Evolutionary conservation across 2,888 invertebrate genomes (phyloP).

Genomic region (Zygogramma bicolorata): DNA sequence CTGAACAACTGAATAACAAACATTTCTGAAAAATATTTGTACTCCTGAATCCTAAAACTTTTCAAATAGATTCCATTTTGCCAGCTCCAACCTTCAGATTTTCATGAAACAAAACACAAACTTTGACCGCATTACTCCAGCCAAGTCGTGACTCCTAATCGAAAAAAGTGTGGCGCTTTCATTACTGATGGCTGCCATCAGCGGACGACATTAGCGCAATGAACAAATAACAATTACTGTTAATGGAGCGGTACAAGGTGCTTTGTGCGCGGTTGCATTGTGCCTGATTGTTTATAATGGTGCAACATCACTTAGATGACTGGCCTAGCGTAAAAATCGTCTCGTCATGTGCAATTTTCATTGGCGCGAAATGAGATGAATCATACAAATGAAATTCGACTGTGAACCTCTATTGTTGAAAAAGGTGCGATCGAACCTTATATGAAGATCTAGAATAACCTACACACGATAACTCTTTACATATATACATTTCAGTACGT

Average conservation of each 20-base stretch:
- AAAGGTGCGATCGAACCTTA: no score
- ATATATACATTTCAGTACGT: no score
- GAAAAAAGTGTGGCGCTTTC: conserved; percentile 51
- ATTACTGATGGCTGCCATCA: conserved; percentile 53
- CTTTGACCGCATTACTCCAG: not conserved
- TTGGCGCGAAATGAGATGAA: not conserved
- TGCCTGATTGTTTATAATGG: conserved; percentile 24
- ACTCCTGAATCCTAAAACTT: no score
- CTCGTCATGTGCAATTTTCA: not conserved
- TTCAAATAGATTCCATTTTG: no score
- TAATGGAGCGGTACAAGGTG: conserved; percentile 22
- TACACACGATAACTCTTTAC: no score
- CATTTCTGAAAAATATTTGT: no score
- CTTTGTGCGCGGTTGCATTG: conserved; percentile 34
- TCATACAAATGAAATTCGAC: not conserved
- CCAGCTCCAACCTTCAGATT: no score
- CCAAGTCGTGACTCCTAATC: conserved; percentile 39
- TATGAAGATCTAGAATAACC: no score
- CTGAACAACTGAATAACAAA: no score
- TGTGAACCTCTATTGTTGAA: no score
- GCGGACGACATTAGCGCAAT: conserved; percentile 43
- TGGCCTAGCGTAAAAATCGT: not conserved
- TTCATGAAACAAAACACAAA: not conserved
- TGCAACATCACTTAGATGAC: conserved; percentile 15
- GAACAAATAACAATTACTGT: conserved; percentile 42